Evolutionary conservation across 2,113 vertebrate genomes (phyloP).

Genomic region (Tympanuchus pallidicinctus): DNA sequence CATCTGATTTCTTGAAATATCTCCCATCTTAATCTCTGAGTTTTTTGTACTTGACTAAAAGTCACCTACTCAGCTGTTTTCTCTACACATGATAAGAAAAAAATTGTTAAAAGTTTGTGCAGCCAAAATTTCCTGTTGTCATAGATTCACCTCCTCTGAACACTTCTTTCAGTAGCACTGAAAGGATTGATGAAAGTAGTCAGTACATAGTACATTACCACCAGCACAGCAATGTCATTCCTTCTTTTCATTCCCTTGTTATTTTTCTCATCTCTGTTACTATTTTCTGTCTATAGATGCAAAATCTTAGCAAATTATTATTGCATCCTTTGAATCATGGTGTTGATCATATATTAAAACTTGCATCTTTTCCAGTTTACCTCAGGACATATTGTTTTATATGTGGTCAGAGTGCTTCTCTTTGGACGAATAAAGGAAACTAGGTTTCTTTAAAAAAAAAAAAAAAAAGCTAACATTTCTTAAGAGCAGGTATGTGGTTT

Average conservation of each 20-base stretch:
- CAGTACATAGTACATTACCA: neutral
- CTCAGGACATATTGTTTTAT: neutral
- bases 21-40: neutral
- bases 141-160: neutral
- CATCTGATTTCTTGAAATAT: neutral
- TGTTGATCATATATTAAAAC: neutral
- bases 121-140: too few relatives aligned
- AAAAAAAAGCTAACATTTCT: neutral
- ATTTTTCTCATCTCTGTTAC: neutral
- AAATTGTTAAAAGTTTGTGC: neutral
- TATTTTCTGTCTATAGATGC: neutral
- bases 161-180: fast-evolving
- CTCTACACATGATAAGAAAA: neutral
- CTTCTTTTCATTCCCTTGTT: neutral
- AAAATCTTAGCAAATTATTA: neutral
- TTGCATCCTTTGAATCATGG: neutral
- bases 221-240: neutral
- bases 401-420: neutral
- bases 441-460: neutral
- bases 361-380: neutral
- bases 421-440: neutral
- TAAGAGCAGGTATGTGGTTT: neutral
- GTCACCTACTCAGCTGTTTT: fast-evolving
- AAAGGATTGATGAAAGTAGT: fast-evolving
- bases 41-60: neutral